These are phyloP conservation scores for Argentina silus DNA, from an alignment of 2,797 vertebrate genomes.

Conservation along the genomic window DNA sequence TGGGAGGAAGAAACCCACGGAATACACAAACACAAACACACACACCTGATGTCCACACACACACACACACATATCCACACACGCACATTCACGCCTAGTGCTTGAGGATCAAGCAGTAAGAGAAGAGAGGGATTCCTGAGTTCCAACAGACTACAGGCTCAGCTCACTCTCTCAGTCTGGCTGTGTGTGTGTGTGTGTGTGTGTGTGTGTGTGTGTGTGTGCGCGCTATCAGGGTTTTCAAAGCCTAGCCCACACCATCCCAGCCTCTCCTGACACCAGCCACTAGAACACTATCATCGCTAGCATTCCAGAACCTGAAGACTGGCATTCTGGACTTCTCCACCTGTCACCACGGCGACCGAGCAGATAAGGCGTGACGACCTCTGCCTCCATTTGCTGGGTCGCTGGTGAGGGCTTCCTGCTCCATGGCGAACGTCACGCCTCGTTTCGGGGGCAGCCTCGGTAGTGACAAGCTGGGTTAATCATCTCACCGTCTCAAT, in stretches of 20 bases:
- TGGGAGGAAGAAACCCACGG: not conserved
- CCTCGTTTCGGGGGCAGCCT: slow-evolving; percentile 50
- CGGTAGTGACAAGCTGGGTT: not conserved
- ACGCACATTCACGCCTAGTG: not conserved
- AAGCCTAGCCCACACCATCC: not conserved
- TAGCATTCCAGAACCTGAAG: slow-evolving; percentile 59
- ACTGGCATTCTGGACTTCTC: slow-evolving; percentile 49
- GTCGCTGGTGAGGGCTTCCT: slow-evolving; percentile 66
- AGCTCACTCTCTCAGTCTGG: not conserved
- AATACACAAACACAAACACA: not conserved
- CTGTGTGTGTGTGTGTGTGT: not conserved
- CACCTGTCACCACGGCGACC: slow-evolving; percentile 69
- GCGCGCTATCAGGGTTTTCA: not conserved
- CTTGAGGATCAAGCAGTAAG: not conserved
- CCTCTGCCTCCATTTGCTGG: slow-evolving; percentile 60
- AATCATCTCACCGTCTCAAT: slow-evolving; percentile 7
- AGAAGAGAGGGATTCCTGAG: not conserved
- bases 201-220: no score
- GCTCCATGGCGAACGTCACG: slow-evolving; percentile 53
- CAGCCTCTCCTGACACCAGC: not conserved
- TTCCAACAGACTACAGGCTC: not conserved
- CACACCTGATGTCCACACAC: not conserved
- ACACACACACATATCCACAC: not conserved
- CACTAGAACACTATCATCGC: slow-evolving; percentile 38
- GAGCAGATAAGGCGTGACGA: slow-evolving; percentile 47